Conservation (phyloP, 2,888 invertebrate species). For the Epirrhoe tristata region DNA sequence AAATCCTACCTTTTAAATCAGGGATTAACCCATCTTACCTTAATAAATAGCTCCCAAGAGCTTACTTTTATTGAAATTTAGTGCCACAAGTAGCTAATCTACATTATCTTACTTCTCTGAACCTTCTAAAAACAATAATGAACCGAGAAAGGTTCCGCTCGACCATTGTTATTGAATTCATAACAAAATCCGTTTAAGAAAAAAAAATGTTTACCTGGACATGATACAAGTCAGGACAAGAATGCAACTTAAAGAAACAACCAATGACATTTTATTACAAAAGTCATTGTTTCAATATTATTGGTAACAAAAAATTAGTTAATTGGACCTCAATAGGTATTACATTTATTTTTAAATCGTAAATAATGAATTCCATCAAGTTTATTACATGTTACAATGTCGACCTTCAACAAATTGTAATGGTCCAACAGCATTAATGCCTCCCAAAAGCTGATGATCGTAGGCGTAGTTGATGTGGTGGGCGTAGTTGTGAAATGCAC, state of each 20-base stretch:
- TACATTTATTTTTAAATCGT: not conserved
- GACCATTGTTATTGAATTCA: conserved; percentile 32
- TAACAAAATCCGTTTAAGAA: conserved; percentile 26
- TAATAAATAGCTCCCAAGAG: conserved; percentile 25
- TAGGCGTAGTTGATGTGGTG: conserved; percentile 64
- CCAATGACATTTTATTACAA: conserved; percentile 16
- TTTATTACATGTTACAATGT: conserved; percentile 23
- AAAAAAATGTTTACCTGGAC: conserved; percentile 34
- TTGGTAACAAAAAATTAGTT: not conserved
- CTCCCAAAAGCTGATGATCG: conserved; percentile 53
- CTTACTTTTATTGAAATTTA: conserved; percentile 27
- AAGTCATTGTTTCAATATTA: conserved; percentile 11
- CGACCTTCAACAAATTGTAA: conserved; percentile 42
- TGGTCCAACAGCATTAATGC: conserved; percentile 53
- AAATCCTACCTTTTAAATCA: conserved; percentile 9
- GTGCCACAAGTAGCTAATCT: conserved; percentile 27
- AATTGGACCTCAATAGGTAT: not conserved
- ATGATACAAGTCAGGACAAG: conserved; percentile 39
- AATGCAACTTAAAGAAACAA: conserved; percentile 20
- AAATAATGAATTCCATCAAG: conserved; percentile 24
- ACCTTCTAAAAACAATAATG: conserved; percentile 25
- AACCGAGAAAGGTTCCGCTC: conserved; percentile 23
- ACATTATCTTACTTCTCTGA: conserved; percentile 23
- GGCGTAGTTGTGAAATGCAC: conserved; percentile 69
- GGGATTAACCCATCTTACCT: conserved; percentile 9